Evolutionary conservation across 2,888 invertebrate species (phyloP), one percentile per base, ranked within the genome.

Genomic region (Heliconius hortense): DNA sequence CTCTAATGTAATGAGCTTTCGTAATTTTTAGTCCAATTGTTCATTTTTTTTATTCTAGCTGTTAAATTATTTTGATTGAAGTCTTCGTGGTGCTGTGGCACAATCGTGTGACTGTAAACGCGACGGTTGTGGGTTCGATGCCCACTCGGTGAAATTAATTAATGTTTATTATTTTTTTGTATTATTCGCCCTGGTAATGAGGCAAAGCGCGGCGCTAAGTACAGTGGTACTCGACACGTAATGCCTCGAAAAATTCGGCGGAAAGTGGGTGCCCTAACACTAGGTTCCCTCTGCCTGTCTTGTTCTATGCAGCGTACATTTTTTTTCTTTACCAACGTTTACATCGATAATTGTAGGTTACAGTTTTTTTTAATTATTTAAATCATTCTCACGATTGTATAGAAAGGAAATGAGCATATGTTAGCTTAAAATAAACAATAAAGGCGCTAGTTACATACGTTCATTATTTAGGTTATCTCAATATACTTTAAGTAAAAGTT

Each of bases 401-500:
- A 18, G 26, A 8, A 26, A 28, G 28, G 26, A 15, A 26, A 62
- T 28, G 56, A n/a, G 56, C 15, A 4, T 18, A 4, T 28, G 28
- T 62, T 28, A 28, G 62, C 28, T 28, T 62, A 62, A 62, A 62
- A 62, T 28, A 62, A 62, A 62, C 28, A 62, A 62, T 28, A 28
- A 7, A 28, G 2, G 0, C n/a, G n/a, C 18, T 28, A 62, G 62
- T 62, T 28, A 15, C 5, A 26, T 26, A 28, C 13, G 26, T 18
- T 62, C 11, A n/a, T 21, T 62, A 62, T 62, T 62, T 62, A 8
- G 62, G 62, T 62, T 62, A 62, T 28, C 8, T 62, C 26, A 62
- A 62, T 26, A 62, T 62, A 62, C 15, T 62, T 62, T 62, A 62
- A 62, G 26, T 62, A 62, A 62, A 62, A 62, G 13, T 18, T 62